These are phyloP conservation scores for Phylloscopus trochiloides DNA, from an alignment of 2,113 vertebrate species.

Conservation along the genomic window DNA sequence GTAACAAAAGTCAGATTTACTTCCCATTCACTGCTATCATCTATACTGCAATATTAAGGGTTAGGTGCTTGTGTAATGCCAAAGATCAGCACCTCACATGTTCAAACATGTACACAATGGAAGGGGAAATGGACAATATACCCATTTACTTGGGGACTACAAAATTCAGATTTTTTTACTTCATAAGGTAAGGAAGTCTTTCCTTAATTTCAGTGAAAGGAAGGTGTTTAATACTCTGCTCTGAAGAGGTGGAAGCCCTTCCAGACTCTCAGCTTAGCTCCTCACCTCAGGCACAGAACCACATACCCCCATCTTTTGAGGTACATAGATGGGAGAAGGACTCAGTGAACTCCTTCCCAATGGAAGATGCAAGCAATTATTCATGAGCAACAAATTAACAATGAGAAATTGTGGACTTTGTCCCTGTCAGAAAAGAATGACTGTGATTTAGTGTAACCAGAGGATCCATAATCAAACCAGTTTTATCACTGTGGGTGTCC, in stretches of 20 bases:
- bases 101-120: not conserved
- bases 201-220: not conserved
- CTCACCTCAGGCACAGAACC: not conserved
- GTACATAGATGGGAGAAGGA: fast-evolving
- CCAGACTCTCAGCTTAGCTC: not conserved
- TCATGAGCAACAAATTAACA: not conserved
- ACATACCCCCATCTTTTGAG: not conserved
- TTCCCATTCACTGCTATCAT: not conserved
- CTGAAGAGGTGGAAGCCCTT: not conserved
- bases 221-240: not conserved
- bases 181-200: not conserved
- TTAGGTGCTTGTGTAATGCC: not conserved
- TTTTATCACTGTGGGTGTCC: not conserved
- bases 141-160: not conserved
- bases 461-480: not conserved
- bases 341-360: not conserved
- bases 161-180: not conserved
- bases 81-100: not conserved
- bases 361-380: not conserved
- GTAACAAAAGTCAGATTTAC: not conserved
- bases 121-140: not conserved
- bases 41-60: not conserved
- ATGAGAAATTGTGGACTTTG: not conserved
- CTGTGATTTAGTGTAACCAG: not conserved
- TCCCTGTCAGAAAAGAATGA: not conserved